These are phyloP conservation scores for Drosophila pectinifera DNA, from an alignment of 1,140 invertebrate genomes.

Conservation along the genomic window DNA sequence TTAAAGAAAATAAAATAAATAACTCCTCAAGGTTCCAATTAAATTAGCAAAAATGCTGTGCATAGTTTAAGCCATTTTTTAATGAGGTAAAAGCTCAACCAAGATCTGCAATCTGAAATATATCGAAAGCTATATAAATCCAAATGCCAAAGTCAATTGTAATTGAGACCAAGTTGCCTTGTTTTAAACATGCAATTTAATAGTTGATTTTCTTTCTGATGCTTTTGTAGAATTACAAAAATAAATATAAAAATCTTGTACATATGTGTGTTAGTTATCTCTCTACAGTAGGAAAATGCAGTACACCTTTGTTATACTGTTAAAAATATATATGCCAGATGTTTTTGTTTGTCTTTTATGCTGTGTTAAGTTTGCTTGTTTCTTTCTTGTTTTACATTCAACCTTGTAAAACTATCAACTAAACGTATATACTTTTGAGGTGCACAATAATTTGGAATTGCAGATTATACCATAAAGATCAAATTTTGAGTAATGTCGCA, in stretches of 20 bases:
- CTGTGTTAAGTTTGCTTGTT: slow-evolving; percentile 27
- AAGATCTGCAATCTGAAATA: neutral
- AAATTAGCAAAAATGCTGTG: neutral
- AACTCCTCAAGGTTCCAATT: neutral
- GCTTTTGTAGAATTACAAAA: slow-evolving; percentile 76
- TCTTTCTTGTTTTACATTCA: slow-evolving; percentile 11
- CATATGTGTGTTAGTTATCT: slow-evolving; percentile 75
- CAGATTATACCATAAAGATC: slow-evolving; percentile 28
- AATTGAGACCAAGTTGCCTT: slow-evolving; percentile 10
- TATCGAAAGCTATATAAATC: neutral
- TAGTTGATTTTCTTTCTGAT: slow-evolving; percentile 60
- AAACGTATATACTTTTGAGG: slow-evolving; percentile 28
- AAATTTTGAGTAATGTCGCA: slow-evolving; percentile 28
- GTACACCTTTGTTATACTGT: slow-evolving; percentile 54
- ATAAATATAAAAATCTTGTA: slow-evolving; percentile 84
- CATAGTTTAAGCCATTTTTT: neutral
- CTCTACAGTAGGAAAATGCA: slow-evolving; percentile 76
- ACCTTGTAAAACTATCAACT: slow-evolving; percentile 30
- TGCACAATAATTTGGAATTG: slow-evolving; percentile 36
- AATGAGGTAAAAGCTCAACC: neutral
- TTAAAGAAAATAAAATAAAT: neutral
- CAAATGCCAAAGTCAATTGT: slow-evolving; percentile 21
- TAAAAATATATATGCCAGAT: slow-evolving; percentile 66
- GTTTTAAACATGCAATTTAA: slow-evolving; percentile 74
- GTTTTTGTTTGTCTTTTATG: slow-evolving; percentile 56